phyloP scores from a whole-genome alignment of 2,888 invertebrate species.

The Chaetoderma sp. region DNA sequence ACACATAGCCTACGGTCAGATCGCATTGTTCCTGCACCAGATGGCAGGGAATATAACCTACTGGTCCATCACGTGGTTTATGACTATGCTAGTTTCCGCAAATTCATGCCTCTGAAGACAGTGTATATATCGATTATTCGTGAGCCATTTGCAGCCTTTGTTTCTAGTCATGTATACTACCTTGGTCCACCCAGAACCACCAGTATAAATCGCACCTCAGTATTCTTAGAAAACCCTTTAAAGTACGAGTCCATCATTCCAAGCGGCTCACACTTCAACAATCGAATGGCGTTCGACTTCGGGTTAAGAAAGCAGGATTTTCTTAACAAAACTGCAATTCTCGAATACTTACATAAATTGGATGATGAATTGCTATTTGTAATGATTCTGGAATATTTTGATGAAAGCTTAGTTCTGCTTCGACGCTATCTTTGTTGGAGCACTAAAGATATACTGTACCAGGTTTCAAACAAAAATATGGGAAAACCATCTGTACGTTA shows the following conservation, averaged over 20 bases:
- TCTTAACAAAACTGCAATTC: too few relatives aligned
- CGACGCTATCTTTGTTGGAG: neutral
- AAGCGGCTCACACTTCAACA: conserved; percentile 33
- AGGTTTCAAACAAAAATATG: neutral
- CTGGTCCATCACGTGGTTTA: conserved; percentile 49
- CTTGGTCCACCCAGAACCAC: conserved; percentile 28
- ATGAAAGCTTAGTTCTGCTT: neutral
- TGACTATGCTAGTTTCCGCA: conserved; percentile 28
- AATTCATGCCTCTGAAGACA: conserved; percentile 40
- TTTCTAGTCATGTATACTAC: conserved; percentile 31
- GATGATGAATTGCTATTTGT: neutral
- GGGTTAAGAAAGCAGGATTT: conserved; percentile 3
- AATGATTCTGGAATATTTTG: neutral
- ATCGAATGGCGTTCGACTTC: conserved; percentile 40
- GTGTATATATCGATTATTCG: conserved; percentile 43
- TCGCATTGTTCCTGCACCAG: conserved; percentile 34
- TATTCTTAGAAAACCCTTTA: conserved; percentile 36
- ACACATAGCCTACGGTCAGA: conserved; percentile 14
- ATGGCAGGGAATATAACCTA: conserved; percentile 39
- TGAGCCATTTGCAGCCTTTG: conserved; percentile 43
- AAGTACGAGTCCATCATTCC: conserved; percentile 37
- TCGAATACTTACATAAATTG: neutral
- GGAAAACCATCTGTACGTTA: too few relatives aligned
- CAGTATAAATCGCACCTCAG: conserved; percentile 30
- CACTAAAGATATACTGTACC: neutral